Conservation (phyloP, 2,797 vertebrate species). For the Erpetoichthys calabaricus region DNA sequence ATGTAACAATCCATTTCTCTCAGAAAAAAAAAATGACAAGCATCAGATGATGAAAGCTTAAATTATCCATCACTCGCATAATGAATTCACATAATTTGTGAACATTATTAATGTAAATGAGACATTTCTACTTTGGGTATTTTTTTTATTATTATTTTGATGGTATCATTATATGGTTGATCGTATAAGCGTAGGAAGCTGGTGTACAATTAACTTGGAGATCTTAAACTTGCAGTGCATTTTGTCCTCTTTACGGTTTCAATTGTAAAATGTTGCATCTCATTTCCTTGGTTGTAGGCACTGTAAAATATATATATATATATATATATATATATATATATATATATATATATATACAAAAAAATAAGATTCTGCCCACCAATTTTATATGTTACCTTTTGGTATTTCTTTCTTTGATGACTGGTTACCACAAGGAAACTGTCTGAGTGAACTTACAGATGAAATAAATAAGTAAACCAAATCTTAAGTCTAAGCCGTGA, state of each 20-base stretch:
- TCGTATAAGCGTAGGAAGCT: constrained; percentile 79
- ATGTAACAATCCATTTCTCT: constrained; percentile 89
- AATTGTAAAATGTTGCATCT: constrained; percentile 78
- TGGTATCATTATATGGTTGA: constrained; percentile 80
- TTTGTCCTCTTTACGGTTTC: constrained; percentile 69
- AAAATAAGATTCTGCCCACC: constrained; percentile 43
- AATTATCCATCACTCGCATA: constrained; percentile 87
- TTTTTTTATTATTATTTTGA: constrained; percentile 58
- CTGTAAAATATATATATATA: constrained; percentile 40
- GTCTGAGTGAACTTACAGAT: constrained; percentile 58
- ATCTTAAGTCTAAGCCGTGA: constrained; percentile 57
- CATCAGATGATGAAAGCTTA: constrained; percentile 89
- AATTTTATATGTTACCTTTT: constrained; percentile 48
- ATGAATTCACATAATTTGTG: constrained; percentile 83
- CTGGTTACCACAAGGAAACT: constrained; percentile 67
- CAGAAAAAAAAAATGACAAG: constrained; percentile 66
- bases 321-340: neutral
- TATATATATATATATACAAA: neutral
- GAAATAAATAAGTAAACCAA: constrained; percentile 38
- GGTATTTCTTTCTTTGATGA: constrained; percentile 75
- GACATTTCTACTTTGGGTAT: constrained; percentile 63
- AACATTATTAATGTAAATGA: constrained; percentile 79
- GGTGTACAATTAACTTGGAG: constrained; percentile 84
- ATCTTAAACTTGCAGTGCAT: constrained; percentile 61
- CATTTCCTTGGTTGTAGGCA: constrained; percentile 73